phyloP scores from a whole-genome alignment of 2,797 vertebrate genomes.

The Neopelma chrysocephalum region DNA sequence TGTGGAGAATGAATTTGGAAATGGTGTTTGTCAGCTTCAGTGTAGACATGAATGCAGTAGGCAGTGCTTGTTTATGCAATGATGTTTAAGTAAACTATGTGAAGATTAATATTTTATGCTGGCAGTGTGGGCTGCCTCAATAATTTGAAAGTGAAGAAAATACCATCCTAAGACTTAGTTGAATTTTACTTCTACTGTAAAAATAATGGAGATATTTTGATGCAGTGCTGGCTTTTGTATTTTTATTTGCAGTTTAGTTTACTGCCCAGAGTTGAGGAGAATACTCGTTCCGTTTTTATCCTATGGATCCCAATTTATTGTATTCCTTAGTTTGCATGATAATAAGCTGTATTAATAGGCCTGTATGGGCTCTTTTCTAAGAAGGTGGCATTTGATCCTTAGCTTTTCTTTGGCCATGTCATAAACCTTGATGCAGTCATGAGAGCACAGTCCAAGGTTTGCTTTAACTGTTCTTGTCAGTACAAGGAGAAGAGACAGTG shows the following conservation, averaged over 20 bases:
- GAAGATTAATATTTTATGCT: not conserved
- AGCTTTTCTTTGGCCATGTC: not conserved
- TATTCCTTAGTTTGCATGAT: not conserved
- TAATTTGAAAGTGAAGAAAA: not conserved
- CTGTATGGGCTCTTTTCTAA: not conserved
- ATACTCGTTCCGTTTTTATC: not conserved
- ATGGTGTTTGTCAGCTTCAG: not conserved
- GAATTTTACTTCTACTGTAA: not conserved
- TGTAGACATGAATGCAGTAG: not conserved
- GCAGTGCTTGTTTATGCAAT: not conserved
- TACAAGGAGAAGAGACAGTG: not conserved
- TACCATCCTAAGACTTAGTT: not conserved
- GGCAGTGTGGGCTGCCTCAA: not conserved
- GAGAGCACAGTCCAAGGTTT: not conserved
- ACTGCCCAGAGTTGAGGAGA: not conserved
- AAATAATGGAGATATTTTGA: not conserved
- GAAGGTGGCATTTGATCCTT: not conserved
- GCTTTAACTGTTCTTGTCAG: not conserved
- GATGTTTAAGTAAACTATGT: not conserved
- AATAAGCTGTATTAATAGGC: not conserved
- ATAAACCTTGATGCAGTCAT: not conserved
- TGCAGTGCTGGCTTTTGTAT: not conserved
- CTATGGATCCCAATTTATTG: not conserved
- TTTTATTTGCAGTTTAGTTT: not conserved
- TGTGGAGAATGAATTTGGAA: not conserved